A percentile compares a stretch with the other conserved stretches of the same genome.
Conservation (phyloP, 2,113 vertebrate genomes). For the Mustelus asterias region DNA sequence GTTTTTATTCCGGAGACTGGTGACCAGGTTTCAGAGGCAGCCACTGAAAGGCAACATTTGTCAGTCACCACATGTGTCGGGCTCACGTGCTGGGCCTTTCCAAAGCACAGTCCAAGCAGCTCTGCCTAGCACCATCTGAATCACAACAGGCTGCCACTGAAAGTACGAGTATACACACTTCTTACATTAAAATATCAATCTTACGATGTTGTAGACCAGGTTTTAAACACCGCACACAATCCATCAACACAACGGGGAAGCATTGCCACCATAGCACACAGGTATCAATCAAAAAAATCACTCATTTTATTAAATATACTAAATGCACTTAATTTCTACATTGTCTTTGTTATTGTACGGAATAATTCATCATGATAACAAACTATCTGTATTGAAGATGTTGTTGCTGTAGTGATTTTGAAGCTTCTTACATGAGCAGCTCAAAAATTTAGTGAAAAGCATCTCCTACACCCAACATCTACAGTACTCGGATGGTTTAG, state of each 20-base stretch:
- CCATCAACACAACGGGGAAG: not conserved
- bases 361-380: not conserved
- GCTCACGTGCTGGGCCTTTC: not conserved
- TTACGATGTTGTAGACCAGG: not conserved
- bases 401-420: not conserved
- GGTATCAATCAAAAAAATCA: not conserved
- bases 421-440: not conserved
- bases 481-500: not conserved
- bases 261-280: not conserved
- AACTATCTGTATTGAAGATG: not conserved
- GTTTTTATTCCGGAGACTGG: too few relatives aligned
- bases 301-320: not conserved
- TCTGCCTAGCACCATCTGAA: not conserved
- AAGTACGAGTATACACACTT: not conserved
- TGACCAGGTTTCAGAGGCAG: not conserved
- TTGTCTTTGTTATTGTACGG: not conserved
- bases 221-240: not conserved
- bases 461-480: not conserved
- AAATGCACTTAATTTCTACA: not conserved
- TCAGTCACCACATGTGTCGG: not conserved
- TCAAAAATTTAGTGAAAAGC: not conserved
- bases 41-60: not conserved
- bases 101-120: not conserved
- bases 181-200: not conserved
- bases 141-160: not conserved